Conservation (phyloP, 2,888 invertebrate genomes). For the Drosophila tanythrix region DNA sequence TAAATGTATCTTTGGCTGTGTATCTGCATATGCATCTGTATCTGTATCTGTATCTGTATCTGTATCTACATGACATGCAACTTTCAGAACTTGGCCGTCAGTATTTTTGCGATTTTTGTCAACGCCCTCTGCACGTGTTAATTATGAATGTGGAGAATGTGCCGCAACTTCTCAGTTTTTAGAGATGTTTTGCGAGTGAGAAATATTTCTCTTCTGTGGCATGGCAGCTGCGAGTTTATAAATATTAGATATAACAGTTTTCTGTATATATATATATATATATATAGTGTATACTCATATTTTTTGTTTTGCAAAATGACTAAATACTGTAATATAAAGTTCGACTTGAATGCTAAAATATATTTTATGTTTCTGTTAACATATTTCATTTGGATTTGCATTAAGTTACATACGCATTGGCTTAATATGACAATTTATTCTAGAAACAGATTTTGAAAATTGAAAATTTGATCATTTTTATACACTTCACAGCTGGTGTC, state of each 20-base stretch:
- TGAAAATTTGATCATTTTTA: neutral
- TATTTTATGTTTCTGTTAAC: neutral
- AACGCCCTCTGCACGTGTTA: constrained; percentile 55
- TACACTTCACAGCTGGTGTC: neutral
- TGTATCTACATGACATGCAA: constrained; percentile 26
- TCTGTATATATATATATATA: neutral
- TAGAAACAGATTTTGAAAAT: neutral
- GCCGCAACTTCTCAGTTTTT: constrained; percentile 20
- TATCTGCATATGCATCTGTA: constrained; percentile 17
- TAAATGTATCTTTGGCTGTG: constrained; percentile 13
- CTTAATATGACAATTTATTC: neutral
- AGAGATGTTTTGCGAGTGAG: constrained; percentile 15
- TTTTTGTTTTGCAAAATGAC: neutral
- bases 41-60: constrained; percentile 12
- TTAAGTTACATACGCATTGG: neutral
- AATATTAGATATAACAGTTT: constrained; percentile 9
- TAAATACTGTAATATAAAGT: neutral
- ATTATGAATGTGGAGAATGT: constrained; percentile 61
- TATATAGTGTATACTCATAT: neutral
- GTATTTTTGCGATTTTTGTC: constrained; percentile 55
- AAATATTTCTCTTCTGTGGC: constrained; percentile 15
- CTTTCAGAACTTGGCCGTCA: constrained; percentile 30
- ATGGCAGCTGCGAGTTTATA: neutral
- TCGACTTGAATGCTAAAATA: neutral
- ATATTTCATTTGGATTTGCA: neutral